These are phyloP conservation scores for Prunella fulvescens DNA, from an alignment of 2,113 vertebrate species.

Conservation along the genomic window DNA sequence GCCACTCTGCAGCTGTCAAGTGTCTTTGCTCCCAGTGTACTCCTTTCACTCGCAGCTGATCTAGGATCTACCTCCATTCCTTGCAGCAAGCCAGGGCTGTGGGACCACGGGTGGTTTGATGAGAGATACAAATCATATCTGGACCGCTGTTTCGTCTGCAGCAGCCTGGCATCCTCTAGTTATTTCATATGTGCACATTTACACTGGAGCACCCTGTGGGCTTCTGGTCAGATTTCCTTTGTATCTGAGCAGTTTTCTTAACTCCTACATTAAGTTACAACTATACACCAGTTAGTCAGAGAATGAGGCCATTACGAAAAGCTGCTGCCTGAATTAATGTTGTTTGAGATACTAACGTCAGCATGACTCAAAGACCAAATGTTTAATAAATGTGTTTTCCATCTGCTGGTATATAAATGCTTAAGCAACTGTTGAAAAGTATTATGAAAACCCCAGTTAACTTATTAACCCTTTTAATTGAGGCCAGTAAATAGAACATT, in stretches of 20 bases:
- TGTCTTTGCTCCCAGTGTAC: neutral
- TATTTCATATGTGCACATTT: neutral
- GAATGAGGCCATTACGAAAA: neutral
- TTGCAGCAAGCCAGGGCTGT: neutral
- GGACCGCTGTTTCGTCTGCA: neutral
- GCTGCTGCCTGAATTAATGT: neutral
- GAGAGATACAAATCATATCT: accelerated
- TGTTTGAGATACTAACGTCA: neutral
- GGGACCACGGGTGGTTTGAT: neutral
- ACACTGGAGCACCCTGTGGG: neutral
- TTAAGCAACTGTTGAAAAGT: conserved; percentile 31
- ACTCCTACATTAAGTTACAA: neutral
- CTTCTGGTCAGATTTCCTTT: neutral
- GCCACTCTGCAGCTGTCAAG: neutral
- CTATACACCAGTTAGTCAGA: neutral
- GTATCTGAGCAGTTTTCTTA: neutral
- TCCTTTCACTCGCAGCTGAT: neutral
- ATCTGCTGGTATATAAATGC: conserved; percentile 8
- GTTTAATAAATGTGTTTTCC: conserved; percentile 45
- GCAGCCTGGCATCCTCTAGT: neutral
- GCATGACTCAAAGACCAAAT: conserved; percentile 3
- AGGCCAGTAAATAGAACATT: neutral
- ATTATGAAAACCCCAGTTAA: neutral
- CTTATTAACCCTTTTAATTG: neutral
- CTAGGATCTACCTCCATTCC: neutral